Percentiles rank a stretch among this genome's conserved stretches.
phyloP scores from a whole-genome alignment of 2,888 invertebrate species.

The Synergus japonicus region DNA sequence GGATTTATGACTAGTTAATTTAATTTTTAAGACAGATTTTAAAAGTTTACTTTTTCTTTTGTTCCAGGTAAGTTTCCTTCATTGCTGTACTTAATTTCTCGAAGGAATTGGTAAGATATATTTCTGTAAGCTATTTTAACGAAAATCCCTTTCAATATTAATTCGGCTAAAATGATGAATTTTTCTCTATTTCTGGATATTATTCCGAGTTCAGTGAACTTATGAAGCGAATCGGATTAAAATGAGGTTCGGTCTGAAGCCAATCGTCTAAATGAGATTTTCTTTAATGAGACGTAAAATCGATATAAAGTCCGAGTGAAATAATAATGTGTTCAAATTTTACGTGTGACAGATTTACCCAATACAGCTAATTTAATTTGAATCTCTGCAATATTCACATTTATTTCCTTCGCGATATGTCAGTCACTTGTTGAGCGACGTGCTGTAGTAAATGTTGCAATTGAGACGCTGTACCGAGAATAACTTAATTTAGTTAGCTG shows the following conservation, averaged over 20 bases:
- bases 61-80: slow-evolving; percentile 3
- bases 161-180: not conserved
- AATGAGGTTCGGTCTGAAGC: not conserved
- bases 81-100: not conserved
- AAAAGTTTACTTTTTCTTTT: not conserved
- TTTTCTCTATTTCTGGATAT: not conserved
- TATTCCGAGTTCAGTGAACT: slow-evolving; percentile 23
- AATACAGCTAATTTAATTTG: slow-evolving; percentile 11
- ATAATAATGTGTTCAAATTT: slow-evolving; percentile 29
- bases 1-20: not conserved
- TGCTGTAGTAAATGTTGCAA: slow-evolving; percentile 25
- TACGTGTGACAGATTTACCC: slow-evolving; percentile 35
- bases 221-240: not conserved
- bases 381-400: slow-evolving; percentile 2
- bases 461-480: slow-evolving; percentile 19
- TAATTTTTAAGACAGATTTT: not conserved
- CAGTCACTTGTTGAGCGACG: slow-evolving; percentile 38
- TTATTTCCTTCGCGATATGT: slow-evolving; percentile 29
- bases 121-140: not conserved
- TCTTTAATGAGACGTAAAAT: slow-evolving; percentile 37
- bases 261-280: slow-evolving; percentile 29
- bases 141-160: not conserved
- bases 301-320: slow-evolving; percentile 17
- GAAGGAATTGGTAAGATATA: not conserved
- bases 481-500: slow-evolving; percentile 39